Conservation (phyloP, 2,888 invertebrate species). For the Trachelus troglodyta region DNA sequence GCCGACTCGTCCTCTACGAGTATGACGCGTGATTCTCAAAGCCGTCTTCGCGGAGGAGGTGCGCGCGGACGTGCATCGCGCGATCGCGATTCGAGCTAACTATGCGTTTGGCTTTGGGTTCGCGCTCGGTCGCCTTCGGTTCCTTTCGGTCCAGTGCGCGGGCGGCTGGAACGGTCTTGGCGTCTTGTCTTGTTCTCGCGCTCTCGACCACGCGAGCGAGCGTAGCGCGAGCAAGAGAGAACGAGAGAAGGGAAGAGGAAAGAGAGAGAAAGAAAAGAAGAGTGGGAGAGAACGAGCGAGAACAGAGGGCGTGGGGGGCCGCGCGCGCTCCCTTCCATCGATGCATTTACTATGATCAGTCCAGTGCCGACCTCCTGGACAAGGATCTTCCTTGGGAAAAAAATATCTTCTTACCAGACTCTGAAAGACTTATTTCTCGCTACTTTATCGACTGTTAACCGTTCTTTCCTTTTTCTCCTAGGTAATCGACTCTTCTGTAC, state of each 20-base stretch:
- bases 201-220: not conserved
- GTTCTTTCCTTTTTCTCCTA: not conserved
- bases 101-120: not conserved
- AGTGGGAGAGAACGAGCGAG: not conserved
- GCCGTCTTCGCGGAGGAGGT: not conserved
- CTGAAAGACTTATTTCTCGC: not conserved
- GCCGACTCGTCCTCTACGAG: conserved; percentile 23
- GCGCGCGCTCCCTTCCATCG: not conserved
- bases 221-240: not conserved
- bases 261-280: not conserved
- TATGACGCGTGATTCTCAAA: not conserved
- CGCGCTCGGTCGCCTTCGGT: conserved; percentile 22
- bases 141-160: conserved; percentile 29
- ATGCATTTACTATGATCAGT: not conserved
- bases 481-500: not conserved
- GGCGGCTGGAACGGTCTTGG: conserved; percentile 23
- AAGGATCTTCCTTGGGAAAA: not conserved
- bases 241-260: not conserved
- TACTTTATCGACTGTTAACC: not conserved
- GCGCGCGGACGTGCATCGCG: conserved; percentile 31
- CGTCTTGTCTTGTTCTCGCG: not conserved
- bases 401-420: not conserved
- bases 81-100: conserved; percentile 43
- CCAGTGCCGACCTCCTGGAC: not conserved
- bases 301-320: not conserved